These are phyloP conservation scores for Enteromius mattozi DNA, from an alignment of 2,797 vertebrate genomes.

Conservation along the genomic window DNA sequence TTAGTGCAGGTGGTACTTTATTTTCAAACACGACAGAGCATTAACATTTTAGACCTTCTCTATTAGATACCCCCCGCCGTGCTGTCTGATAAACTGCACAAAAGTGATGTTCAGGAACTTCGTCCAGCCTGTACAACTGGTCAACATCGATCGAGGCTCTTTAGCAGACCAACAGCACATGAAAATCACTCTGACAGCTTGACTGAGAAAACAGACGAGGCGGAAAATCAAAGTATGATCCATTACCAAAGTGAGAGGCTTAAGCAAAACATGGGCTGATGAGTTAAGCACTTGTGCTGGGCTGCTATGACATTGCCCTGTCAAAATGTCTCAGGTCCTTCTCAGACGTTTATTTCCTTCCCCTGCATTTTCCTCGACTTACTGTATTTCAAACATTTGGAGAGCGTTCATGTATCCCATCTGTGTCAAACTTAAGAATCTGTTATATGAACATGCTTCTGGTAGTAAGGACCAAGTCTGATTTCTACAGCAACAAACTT, in stretches of 20 bases:
- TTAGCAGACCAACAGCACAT: slow-evolving; percentile 27
- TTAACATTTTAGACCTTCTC: too few relatives aligned
- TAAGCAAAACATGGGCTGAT: slow-evolving; percentile 49
- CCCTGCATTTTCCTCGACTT: slow-evolving; percentile 26
- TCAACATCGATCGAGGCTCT: slow-evolving; percentile 11
- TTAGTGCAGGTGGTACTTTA: too few relatives aligned
- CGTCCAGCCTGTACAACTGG: neutral
- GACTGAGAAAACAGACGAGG: slow-evolving; percentile 54
- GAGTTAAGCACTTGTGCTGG: slow-evolving; percentile 54
- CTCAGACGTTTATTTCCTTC: slow-evolving; percentile 10
- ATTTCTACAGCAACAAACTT: neutral
- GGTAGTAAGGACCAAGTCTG: neutral
- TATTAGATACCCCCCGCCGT: too few relatives aligned
- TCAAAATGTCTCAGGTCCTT: slow-evolving; percentile 12
- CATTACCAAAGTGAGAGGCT: slow-evolving; percentile 52
- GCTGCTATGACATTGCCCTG: slow-evolving; percentile 49
- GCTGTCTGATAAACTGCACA: neutral
- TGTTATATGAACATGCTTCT: neutral
- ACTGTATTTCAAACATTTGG: neutral
- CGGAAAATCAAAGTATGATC: slow-evolving; percentile 58
- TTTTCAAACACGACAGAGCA: too few relatives aligned
- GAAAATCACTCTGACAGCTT: slow-evolving; percentile 53
- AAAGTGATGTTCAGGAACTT: neutral
- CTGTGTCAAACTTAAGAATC: neutral
- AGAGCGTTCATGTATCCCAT: neutral